Evolutionary conservation across 2,797 vertebrate genomes (phyloP), one percentile per base, ranked within the genome.

Genomic region (Tarsius wallacei): DNA sequence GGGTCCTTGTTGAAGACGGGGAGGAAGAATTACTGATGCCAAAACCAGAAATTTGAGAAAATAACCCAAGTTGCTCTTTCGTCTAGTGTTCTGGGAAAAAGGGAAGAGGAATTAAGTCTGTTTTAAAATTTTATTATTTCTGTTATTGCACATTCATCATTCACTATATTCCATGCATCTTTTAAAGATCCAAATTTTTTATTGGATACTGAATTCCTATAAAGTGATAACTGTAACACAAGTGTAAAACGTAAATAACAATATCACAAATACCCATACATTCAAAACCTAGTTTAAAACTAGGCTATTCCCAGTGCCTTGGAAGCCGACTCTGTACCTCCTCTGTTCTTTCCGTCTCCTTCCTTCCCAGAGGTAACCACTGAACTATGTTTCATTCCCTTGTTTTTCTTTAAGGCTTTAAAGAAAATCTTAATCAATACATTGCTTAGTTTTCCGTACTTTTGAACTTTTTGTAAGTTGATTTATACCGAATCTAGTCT

Each of bases 51-150:
- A 26, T 15, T 26, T 87, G 61, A 87, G 47, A 83, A 94, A 49
- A 71, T 55, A n/a, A 80, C 14, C 47, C 49, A 89, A 51, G 33
- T 26, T 33, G 5, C 2, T 80, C 28, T 93, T 76, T 47, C 70
- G 66, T n/a, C 22, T 73, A 59, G 51, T 24, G 17, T 89, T 95
- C 87, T 71, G 55, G 76, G 77, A 83, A 93, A 77, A 14, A 63
- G 90, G 51, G 28, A 71, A 49, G 36, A 83, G 24, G 12, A 33
- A 86, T 83, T 87, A 47, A 76, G 66, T 73, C 33, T 93, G 16
- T 74, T 76, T 90, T 33, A 78, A 76, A 63, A 76, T 77, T 70
- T 36, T 87, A 83, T 84, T 78, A 88, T 92, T 88, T 89, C 36
- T 66, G 24, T 71, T 87, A 6, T 47, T 68, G 6, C 53, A 21